Conservation (phyloP, 2,888 invertebrate species). For the Parascotia fuliginaria region DNA sequence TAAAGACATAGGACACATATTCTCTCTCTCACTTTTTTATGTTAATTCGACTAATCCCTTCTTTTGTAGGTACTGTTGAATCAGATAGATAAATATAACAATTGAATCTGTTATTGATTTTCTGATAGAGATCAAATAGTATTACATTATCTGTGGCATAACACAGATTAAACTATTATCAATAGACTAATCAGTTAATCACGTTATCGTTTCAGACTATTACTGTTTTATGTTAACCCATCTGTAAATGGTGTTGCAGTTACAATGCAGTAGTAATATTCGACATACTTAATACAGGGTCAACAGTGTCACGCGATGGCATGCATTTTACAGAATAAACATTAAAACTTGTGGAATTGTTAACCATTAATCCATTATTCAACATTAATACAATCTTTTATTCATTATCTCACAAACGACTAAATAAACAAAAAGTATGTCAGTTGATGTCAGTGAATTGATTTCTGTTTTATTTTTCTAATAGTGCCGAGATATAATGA, state of each 20-base stretch:
- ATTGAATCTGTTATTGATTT: too few relatives aligned
- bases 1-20: too few relatives aligned
- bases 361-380: background rate
- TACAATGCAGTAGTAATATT: conserved; percentile 22
- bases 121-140: too few relatives aligned
- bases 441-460: too few relatives aligned
- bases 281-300: conserved; percentile 30
- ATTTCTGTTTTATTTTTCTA: too few relatives aligned
- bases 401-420: too few relatives aligned
- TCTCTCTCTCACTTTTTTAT: too few relatives aligned
- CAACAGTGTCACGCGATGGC: conserved; percentile 37
- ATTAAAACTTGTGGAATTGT: conserved; percentile 19
- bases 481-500: too few relatives aligned
- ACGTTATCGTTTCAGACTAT: conserved; percentile 9
- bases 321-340: conserved; percentile 28
- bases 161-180: background rate
- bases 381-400: background rate
- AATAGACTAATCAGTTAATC: background rate
- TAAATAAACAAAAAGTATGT: too few relatives aligned
- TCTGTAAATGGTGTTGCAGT: conserved; percentile 15
- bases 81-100: too few relatives aligned
- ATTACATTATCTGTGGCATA: background rate
- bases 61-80: too few relatives aligned
- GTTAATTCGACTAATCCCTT: too few relatives aligned
- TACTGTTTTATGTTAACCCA: conserved; percentile 24